phyloP scores from a whole-genome alignment of 2,797 vertebrate genomes.

The Tragelaphus oryx region DNA sequence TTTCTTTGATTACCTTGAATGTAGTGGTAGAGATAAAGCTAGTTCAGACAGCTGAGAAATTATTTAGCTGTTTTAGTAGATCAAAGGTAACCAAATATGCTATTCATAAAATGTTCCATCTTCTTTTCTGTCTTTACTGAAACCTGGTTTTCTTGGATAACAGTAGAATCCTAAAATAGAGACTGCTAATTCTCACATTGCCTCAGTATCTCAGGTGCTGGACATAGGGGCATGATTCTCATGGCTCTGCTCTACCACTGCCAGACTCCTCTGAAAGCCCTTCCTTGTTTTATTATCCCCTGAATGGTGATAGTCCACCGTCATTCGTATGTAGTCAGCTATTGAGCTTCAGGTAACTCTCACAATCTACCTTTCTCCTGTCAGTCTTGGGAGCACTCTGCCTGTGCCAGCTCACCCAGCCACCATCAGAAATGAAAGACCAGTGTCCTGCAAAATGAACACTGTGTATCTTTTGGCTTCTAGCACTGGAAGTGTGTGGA shows the following conservation, averaged over 20 bases:
- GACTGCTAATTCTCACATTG: background rate
- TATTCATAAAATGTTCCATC: background rate
- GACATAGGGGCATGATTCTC: background rate
- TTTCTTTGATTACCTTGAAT: background rate
- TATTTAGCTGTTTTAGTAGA: background rate
- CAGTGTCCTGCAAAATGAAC: background rate
- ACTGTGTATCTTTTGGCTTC: background rate
- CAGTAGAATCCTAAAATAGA: background rate
- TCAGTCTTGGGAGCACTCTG: background rate
- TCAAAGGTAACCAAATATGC: background rate
- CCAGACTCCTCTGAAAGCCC: background rate
- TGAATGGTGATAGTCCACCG: background rate
- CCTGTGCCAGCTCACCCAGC: background rate
- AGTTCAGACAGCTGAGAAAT: background rate
- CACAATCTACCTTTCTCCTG: background rate
- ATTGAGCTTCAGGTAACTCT: background rate
- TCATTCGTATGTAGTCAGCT: background rate
- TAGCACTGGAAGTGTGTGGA: background rate
- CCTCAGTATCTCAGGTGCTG: background rate
- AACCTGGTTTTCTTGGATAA: background rate
- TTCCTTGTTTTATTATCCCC: background rate
- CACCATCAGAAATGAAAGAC: background rate
- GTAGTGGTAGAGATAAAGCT: background rate
- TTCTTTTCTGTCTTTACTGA: background rate
- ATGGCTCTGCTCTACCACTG: background rate